Evolutionary conservation across 2,797 vertebrate species (phyloP).

Genomic region (Crypturellus tataupa): DNA sequence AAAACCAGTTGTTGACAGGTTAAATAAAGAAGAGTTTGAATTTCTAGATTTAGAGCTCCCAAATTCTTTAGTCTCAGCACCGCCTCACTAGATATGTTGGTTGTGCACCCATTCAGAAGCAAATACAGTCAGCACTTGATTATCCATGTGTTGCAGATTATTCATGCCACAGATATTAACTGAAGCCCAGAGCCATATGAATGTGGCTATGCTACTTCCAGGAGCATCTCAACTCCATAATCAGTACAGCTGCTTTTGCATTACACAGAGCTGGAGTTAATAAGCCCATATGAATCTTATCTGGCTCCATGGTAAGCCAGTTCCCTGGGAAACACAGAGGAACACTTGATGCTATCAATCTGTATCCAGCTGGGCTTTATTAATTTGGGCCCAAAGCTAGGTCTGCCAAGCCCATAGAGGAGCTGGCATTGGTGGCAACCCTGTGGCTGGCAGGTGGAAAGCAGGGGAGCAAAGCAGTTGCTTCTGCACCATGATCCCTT

Average conservation of each 20-base stretch:
- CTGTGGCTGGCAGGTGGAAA: neutral
- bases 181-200: neutral
- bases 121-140: neutral
- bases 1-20: constrained; percentile 20
- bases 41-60: neutral
- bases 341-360: neutral
- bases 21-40: neutral
- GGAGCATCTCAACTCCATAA: constrained; percentile 30
- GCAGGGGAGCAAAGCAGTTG: neutral
- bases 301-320: neutral
- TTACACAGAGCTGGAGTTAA: neutral
- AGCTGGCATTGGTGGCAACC: neutral
- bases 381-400: neutral
- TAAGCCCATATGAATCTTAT: neutral
- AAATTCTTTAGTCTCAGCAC: neutral
- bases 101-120: constrained; percentile 7
- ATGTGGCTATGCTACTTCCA: constrained; percentile 6
- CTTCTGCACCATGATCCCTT: neutral
- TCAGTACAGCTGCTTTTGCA: neutral
- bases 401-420: neutral
- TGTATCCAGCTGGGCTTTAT: neutral
- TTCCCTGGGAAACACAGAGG: neutral
- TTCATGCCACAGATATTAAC: constrained; percentile 1
- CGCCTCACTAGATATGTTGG: neutral
- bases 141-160: constrained; percentile 27